Conservation (phyloP, 2,113 vertebrate species). For the Rhagologus leucostigma region DNA sequence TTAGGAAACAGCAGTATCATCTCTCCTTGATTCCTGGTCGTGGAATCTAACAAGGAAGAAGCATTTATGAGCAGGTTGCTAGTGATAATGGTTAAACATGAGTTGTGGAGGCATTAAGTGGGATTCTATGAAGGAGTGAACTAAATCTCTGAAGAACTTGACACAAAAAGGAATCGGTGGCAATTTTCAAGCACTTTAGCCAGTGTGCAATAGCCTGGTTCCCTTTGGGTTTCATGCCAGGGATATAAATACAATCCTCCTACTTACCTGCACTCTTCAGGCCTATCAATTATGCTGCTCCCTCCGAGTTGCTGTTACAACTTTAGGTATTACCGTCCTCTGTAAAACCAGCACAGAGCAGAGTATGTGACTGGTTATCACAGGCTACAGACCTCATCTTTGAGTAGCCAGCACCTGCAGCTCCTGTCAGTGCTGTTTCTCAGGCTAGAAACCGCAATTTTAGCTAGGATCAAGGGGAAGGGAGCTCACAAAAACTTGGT, state of each 20-base stretch:
- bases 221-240: slow-evolving; percentile 51
- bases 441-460: neutral
- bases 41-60: slow-evolving; percentile 11
- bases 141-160: slow-evolving; percentile 43
- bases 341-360: neutral
- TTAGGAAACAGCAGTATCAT: slow-evolving; percentile 21
- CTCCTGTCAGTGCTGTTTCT: neutral
- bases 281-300: slow-evolving; percentile 27
- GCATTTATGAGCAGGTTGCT: neutral
- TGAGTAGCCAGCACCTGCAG: neutral
- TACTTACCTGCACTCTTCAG: slow-evolving; percentile 43
- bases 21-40: slow-evolving; percentile 45
- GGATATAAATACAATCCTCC: slow-evolving; percentile 52
- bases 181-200: slow-evolving; percentile 63
- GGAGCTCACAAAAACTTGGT: neutral
- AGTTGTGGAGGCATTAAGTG: slow-evolving; percentile 59
- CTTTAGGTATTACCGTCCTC: slow-evolving; percentile 32
- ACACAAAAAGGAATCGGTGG: slow-evolving; percentile 41
- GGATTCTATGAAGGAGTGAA: slow-evolving; percentile 41
- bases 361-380: neutral
- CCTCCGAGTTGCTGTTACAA: neutral
- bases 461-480: neutral
- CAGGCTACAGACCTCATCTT: neutral
- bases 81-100: slow-evolving; percentile 69
- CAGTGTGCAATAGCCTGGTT: slow-evolving; percentile 14